Evolutionary conservation across 2,797 vertebrate genomes (phyloP), one percentile per base, ranked within the genome.

Genomic region (Apogon talboti): DNA sequence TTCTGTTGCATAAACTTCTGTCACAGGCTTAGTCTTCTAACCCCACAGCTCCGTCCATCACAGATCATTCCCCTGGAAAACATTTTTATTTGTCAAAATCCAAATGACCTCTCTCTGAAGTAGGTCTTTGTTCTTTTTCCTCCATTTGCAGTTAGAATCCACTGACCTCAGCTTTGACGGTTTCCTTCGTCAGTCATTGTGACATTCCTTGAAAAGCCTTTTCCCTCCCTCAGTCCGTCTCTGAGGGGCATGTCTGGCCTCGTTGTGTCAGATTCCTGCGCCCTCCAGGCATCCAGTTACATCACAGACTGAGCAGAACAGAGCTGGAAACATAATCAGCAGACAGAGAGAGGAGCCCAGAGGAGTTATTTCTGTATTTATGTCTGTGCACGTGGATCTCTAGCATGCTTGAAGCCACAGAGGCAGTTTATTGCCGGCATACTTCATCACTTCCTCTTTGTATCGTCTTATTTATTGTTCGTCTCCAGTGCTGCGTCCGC

Each of bases 211-310:
- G 60, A 71, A 56, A 79, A 83, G 62, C 40, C 33, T 19, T 46
- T 8, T 6, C 6, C 38, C 13, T 37, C 47, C 62, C 54, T 61
- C 61, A 0, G 37, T 58, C 55, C 43, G 1, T 81, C 74, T 74
- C 74, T 41, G 41, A 77, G 69, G 77, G 68, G 63, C 18, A 11
- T n/a, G 65, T 83, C 71, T 85, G 84, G 42, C 82, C 86, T 78
- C 8, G 58, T 83, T 81, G 76, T 82, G 81, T 89, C 85, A 80
- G 59, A 54, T 45, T 47, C 51, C 74, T 68, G 81, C 66, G 71
- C 67, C 84, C 82, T 69, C 46, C 0, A 82, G 86, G 84, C 54
- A 0, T 50, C 49, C n/a, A 41, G 60, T 76, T 53, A 61, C 52
- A 84, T 86, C 68, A 74, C 76, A 79, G 18, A 43, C 50, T 45